A percentile compares a stretch with the other conserved stretches of the same genome.
Conservation (phyloP, 1,140 invertebrate genomes). For the Platorchestia sp. region DNA sequence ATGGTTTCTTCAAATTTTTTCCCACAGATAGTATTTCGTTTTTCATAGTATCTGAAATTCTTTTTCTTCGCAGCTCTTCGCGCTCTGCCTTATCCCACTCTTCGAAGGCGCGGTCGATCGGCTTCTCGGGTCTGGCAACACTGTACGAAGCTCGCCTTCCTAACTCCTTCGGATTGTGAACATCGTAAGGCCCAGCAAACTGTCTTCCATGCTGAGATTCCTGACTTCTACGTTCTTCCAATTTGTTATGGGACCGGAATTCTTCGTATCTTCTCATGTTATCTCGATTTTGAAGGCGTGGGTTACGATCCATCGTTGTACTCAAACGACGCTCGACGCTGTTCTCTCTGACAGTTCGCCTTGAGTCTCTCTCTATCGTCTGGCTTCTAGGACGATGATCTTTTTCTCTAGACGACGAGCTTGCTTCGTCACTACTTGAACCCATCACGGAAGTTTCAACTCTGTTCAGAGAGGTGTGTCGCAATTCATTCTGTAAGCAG, state of each 20-base stretch:
- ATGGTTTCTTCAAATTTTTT: slow-evolving; percentile 63
- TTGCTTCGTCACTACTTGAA: neutral
- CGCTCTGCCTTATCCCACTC: slow-evolving; percentile 66
- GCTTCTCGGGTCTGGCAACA: neutral
- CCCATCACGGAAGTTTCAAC: slow-evolving; percentile 57
- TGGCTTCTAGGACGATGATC: slow-evolving; percentile 6
- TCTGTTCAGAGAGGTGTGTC: slow-evolving; percentile 51
- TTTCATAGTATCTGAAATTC: slow-evolving; percentile 63
- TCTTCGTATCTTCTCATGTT: slow-evolving; percentile 58
- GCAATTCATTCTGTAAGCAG: slow-evolving; percentile 64
- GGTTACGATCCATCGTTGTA: slow-evolving; percentile 59
- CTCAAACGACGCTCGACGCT: slow-evolving; percentile 22
- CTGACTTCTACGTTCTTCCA: slow-evolving; percentile 48
- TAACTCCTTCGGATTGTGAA: neutral
- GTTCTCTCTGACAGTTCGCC: neutral
- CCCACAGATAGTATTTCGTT: slow-evolving; percentile 63
- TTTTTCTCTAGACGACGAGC: slow-evolving; percentile 35
- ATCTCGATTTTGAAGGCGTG: slow-evolving; percentile 59
- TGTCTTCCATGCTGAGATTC: slow-evolving; percentile 26
- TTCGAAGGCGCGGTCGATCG: slow-evolving; percentile 32
- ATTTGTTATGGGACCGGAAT: slow-evolving; percentile 15
- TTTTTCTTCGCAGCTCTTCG: slow-evolving; percentile 57
- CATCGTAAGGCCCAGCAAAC: slow-evolving; percentile 3
- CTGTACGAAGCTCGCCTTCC: slow-evolving; percentile 27
- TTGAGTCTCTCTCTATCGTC: slow-evolving; percentile 26